Percentiles rank a stretch among this genome's conserved stretches.
Conservation (phyloP, 1,140 invertebrate species). For the Cydia fagiglandana region DNA sequence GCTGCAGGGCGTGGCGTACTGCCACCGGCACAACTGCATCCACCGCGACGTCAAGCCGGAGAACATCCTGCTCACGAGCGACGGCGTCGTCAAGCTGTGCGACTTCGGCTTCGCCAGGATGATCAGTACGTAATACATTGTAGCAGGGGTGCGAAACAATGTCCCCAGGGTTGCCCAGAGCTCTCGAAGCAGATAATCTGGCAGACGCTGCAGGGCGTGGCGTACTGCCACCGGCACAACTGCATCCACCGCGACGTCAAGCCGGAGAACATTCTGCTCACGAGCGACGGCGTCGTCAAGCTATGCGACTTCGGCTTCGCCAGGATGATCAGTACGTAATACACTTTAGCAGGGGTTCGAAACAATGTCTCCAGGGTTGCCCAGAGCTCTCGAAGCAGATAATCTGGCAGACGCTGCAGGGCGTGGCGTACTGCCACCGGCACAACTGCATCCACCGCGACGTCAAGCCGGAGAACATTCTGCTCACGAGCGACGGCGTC, state of each 20-base stretch:
- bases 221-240: constrained; percentile 50
- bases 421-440: constrained; percentile 82
- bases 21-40: constrained; percentile 97
- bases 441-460: constrained; percentile 89
- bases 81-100: constrained; percentile 97
- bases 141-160: no score
- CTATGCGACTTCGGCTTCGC: constrained; percentile 99
- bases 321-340: constrained; percentile 93
- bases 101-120: constrained; percentile 99
- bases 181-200: constrained; percentile 94
- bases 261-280: constrained; percentile 99
- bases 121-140: constrained; percentile 86
- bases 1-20: constrained; percentile 96
- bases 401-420: constrained; percentile 96
- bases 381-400: constrained; percentile 96
- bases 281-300: constrained; percentile 95
- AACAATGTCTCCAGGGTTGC: constrained; percentile 83
- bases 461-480: constrained; percentile 99
- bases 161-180: constrained; percentile 88
- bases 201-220: constrained; percentile 96
- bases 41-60: constrained; percentile 99
- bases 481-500: constrained; percentile 95
- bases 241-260: constrained; percentile 97
- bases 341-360: no score
- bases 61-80: constrained; percentile 97